Conservation (phyloP, 2,113 vertebrate genomes). For the Mastomys coucha region DNA sequence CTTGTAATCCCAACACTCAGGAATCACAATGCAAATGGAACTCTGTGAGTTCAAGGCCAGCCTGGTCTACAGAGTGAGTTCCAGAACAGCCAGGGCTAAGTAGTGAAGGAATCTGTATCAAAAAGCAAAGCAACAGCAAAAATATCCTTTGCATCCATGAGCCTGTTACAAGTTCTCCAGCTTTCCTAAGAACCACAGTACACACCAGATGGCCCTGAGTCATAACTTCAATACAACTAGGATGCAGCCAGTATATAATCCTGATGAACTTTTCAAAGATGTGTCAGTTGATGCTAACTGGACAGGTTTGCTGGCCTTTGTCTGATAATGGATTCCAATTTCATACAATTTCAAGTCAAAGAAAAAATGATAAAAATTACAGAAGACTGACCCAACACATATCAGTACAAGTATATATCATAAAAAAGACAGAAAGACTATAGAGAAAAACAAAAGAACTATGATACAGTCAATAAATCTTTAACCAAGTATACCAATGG, state of each 20-base stretch:
- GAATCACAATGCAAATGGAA: background rate
- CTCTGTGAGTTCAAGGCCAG: background rate
- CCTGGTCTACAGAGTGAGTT: background rate
- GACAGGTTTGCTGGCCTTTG: background rate
- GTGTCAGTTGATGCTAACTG: background rate
- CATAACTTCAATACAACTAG: background rate
- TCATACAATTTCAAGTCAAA: background rate
- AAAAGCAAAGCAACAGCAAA: background rate
- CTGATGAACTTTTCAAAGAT: background rate
- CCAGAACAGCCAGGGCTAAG: background rate
- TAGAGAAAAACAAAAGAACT: background rate
- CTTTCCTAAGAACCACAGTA: background rate
- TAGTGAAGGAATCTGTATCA: background rate
- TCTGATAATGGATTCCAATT: background rate
- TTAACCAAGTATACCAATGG: background rate
- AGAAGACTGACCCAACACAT: background rate
- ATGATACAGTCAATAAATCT: background rate
- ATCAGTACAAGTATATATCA: background rate
- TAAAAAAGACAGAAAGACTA: background rate
- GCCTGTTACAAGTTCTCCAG: background rate
- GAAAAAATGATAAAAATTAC: background rate
- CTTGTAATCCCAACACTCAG: background rate
- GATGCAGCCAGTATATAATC: too few species aligned
- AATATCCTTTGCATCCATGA: background rate
- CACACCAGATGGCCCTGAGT: background rate